Base-by-base conservation (phyloP, 2,888 invertebrate genomes). In the Papilio gigon region DNA sequence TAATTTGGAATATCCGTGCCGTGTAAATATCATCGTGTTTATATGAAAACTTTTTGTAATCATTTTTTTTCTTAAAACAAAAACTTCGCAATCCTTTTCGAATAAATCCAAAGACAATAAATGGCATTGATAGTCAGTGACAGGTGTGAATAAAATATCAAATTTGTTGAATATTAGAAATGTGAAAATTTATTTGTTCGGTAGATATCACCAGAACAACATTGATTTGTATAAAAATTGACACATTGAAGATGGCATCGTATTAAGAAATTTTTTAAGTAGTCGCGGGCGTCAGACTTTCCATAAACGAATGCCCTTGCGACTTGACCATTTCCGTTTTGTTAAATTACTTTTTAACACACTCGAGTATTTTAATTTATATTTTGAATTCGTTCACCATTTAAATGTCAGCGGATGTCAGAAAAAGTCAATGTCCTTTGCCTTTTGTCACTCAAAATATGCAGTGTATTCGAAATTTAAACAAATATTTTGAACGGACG, bases 1-100 rank as follows among this genome's bases (percentile, higher is more conserved):
- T 30, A 40, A 37, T 50, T 71, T 42, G 62, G 44, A 67, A 67
- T 65, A 3, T 50, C 9, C 8, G n/a, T 27, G n/a, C 2, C n/a
- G n/a, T n/a, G n/a, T n/a, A 27, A 50, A 50, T 14, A 14, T 47
- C 14, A n/a, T 8, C 8, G n/a, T 27, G n/a, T 53, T 27, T 53
- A 27, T 53, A n/a, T 20, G 20, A 22, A 22, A 17, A 2, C 17
- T 20, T 1, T 44, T 44, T 44, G 17, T 9, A 44, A 20, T n/a
- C 44, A 20, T 20, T 44, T 44, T 44, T 44, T 42, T n/a, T 42
- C 37, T 12, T n/a, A n/a, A n/a, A n/a, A n/a, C n/a, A n/a, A n/a
- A n/a, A n/a, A n/a, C n/a, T n/a, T n/a, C n/a, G n/a, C n/a, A n/a
- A n/a, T n/a, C n/a, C n/a, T n/a, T n/a, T n/a, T n/a, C n/a, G n/a